These are phyloP conservation scores for Drosophila niveifrons DNA, from an alignment of 2,888 invertebrate species.

Conservation along the genomic window DNA sequence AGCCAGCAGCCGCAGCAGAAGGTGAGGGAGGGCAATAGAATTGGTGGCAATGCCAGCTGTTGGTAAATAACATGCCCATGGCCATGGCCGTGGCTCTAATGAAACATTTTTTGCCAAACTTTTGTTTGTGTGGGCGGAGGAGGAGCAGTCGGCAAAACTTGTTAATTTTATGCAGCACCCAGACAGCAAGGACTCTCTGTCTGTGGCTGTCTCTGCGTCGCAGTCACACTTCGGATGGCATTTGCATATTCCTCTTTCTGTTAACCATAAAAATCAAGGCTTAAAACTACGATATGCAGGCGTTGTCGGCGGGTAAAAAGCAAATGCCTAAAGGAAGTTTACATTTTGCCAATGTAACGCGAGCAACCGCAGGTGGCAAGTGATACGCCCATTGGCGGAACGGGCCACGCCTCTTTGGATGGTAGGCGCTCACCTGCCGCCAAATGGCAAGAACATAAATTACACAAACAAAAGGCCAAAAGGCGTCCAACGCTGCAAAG, in stretches of 20 bases:
- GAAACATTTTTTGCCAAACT: conserved; percentile 67
- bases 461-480: conserved; percentile 70
- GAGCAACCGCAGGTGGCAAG: conserved; percentile 50
- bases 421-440: conserved; percentile 53
- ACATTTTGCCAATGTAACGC: conserved; percentile 42
- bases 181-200: conserved; percentile 43
- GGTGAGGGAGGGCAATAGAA: conserved; percentile 10
- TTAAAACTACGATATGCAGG: conserved; percentile 43
- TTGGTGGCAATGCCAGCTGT: conserved; percentile 47
- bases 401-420: conserved; percentile 32
- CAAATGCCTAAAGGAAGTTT: conserved; percentile 81
- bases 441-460: conserved; percentile 76
- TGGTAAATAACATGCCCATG: conserved; percentile 64
- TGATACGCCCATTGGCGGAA: conserved; percentile 24
- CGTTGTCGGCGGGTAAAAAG: conserved; percentile 60
- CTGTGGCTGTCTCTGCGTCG: conserved; percentile 56
- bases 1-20: conserved; percentile 16
- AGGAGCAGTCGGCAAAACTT: conserved; percentile 56
- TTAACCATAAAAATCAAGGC: conserved; percentile 60
- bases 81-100: conserved; percentile 64
- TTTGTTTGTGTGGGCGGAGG: conserved; percentile 5
- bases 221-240: conserved; percentile 81
- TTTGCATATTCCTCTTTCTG: conserved; percentile 79
- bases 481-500: conserved; percentile 59
- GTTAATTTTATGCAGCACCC: conserved; percentile 82